Conservation (phyloP, 2,113 vertebrate genomes). For the Hyperoodon ampullatus region DNA sequence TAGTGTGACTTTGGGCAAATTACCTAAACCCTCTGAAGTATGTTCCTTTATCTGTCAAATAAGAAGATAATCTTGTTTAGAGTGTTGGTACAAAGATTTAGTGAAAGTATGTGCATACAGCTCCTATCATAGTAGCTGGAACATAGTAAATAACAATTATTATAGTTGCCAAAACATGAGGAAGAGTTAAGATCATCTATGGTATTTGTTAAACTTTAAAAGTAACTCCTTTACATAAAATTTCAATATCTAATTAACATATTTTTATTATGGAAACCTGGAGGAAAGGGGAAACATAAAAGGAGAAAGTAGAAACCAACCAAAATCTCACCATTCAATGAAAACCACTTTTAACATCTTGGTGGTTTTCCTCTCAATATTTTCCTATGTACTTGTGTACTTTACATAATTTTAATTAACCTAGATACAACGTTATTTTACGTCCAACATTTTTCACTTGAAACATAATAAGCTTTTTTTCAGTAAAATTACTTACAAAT, state of each 20-base stretch:
- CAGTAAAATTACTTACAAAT: slow-evolving; percentile 8
- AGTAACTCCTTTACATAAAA: not conserved
- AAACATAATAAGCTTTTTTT: not conserved
- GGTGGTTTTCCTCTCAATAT: not conserved
- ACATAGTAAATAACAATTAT: not conserved
- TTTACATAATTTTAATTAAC: not conserved
- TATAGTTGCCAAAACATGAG: not conserved
- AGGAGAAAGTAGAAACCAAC: not conserved
- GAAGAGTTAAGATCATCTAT: not conserved
- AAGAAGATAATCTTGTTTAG: not conserved
- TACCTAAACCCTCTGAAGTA: not conserved
- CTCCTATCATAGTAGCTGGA: not conserved
- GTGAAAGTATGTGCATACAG: not conserved
- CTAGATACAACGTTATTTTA: not conserved
- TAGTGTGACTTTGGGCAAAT: not conserved
- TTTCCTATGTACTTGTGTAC: not conserved
- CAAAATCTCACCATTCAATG: not conserved
- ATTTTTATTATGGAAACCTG: slow-evolving; percentile 28
- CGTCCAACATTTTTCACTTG: not conserved
- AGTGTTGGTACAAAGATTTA: not conserved
- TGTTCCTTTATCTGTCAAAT: not conserved
- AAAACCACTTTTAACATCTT: slow-evolving; percentile 32
- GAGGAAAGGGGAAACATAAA: not conserved
- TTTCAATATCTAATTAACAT: not conserved
- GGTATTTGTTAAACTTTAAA: not conserved